Evolutionary conservation across 2,888 invertebrate genomes (phyloP).

Genomic region (Hyles lineata): DNA sequence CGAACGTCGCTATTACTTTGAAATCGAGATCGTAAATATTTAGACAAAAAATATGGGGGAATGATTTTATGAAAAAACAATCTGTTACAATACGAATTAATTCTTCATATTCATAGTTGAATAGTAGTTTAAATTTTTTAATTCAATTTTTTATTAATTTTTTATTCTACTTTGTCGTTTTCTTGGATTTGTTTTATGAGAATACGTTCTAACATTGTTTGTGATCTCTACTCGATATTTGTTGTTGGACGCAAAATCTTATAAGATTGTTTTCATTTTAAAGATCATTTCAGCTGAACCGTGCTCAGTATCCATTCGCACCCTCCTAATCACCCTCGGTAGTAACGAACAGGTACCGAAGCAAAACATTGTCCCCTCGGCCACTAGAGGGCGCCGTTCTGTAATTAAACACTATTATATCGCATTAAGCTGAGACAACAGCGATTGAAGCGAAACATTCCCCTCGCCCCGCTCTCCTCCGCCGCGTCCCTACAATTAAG

Average conservation of each 20-base stretch:
- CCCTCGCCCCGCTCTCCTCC: not conserved
- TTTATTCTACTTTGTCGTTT: not conserved
- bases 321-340: conserved; percentile 8
- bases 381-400: not conserved
- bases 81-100: too few relatives aligned
- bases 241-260: not conserved
- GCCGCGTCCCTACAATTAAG: not conserved
- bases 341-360: conserved; percentile 12
- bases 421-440: conserved; percentile 16
- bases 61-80: too few relatives aligned
- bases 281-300: not conserved
- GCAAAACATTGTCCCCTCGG: conserved; percentile 4
- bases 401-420: conserved; percentile 27
- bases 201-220: too few relatives aligned
- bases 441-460: not conserved
- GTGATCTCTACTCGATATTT: not conserved
- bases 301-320: not conserved
- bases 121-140: too few relatives aligned
- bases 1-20: not conserved
- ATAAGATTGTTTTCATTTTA: not conserved
- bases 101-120: too few relatives aligned
- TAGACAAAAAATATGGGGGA: too few relatives aligned
- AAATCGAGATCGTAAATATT: too few relatives aligned
- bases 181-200: not conserved
- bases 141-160: too few relatives aligned